Percentiles rank a stretch among this genome's conserved stretches.
Conservation (phyloP, 2,888 invertebrate species). For the Thymelicus sylvestris region DNA sequence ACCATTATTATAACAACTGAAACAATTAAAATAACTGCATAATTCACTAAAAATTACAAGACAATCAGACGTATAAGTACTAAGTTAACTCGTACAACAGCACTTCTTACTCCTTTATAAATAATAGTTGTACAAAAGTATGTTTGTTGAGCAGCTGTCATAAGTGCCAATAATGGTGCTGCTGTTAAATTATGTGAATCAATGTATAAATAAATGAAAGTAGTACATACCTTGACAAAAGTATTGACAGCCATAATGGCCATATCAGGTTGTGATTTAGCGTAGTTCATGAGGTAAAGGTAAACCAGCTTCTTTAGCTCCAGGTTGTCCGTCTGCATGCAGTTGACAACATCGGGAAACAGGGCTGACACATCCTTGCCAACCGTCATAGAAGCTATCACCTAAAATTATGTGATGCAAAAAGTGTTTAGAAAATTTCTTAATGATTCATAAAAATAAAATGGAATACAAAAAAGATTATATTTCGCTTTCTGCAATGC, state of each 20-base stretch:
- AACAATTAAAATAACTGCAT: too few species aligned
- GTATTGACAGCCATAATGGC: constrained; percentile 99
- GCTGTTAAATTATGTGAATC: constrained; percentile 1
- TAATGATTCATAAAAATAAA: too few species aligned
- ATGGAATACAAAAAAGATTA: too few species aligned
- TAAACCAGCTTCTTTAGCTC: constrained; percentile 99
- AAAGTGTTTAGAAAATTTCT: too few species aligned
- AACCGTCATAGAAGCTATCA: constrained; percentile 99
- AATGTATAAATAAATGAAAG: constrained; percentile 8
- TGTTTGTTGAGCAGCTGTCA: constrained; percentile 2
- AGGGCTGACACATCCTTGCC: constrained; percentile 99
- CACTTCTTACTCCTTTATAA: too few species aligned
- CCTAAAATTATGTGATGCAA: constrained; percentile 79
- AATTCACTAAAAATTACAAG: too few species aligned
- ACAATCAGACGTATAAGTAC: too few species aligned
- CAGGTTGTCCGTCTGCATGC: constrained; percentile 99
- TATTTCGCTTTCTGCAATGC: too few species aligned
- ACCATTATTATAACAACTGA: too few species aligned
- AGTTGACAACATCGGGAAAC: constrained; percentile 99
- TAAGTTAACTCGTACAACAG: too few species aligned
- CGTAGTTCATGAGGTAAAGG: constrained; percentile 99
- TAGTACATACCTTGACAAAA: constrained; percentile 94
- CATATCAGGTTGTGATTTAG: constrained; percentile 99
- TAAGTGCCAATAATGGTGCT: constrained; percentile 28
- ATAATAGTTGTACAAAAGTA: neutral